phyloP scores from a whole-genome alignment of 2,888 invertebrate species.

The Tiliacea citrago region DNA sequence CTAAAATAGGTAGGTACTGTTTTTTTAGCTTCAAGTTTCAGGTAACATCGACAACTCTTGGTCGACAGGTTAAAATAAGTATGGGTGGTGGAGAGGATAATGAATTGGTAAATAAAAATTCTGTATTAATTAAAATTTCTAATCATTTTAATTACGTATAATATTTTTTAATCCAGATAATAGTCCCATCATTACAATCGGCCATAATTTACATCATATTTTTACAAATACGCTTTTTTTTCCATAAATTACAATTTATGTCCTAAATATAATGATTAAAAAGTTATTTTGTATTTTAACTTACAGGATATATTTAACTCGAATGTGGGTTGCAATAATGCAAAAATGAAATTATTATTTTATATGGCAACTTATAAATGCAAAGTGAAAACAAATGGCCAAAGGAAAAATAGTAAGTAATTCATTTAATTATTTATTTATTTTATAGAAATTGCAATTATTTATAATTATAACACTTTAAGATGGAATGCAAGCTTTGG shows the following conservation, averaged over 20 bases:
- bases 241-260: slow-evolving; percentile 71
- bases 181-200: slow-evolving; percentile 74
- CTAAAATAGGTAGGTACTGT: too few species aligned
- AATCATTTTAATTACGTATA: slow-evolving; percentile 81
- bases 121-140: slow-evolving; percentile 67
- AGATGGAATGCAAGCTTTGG: slow-evolving; percentile 36
- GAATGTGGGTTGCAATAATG: slow-evolving; percentile 34
- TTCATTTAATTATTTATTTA: background rate
- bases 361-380: slow-evolving; percentile 71
- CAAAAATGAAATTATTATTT: slow-evolving; percentile 48
- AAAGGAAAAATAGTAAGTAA: slow-evolving; percentile 1
- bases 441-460: slow-evolving; percentile 7
- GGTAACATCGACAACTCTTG: background rate
- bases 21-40: background rate
- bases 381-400: slow-evolving; percentile 52
- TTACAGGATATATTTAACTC: slow-evolving; percentile 53
- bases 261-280: slow-evolving; percentile 62
- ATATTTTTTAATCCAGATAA: slow-evolving; percentile 72
- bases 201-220: slow-evolving; percentile 73
- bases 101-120: slow-evolving; percentile 54
- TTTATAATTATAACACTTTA: background rate
- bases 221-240: slow-evolving; percentile 68
- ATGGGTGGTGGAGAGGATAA: background rate
- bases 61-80: background rate
- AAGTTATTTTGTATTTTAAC: slow-evolving; percentile 57